Evolutionary conservation across 2,797 vertebrate genomes (phyloP), one percentile per base, ranked within the genome.

Genomic region (Merluccius polli): DNA sequence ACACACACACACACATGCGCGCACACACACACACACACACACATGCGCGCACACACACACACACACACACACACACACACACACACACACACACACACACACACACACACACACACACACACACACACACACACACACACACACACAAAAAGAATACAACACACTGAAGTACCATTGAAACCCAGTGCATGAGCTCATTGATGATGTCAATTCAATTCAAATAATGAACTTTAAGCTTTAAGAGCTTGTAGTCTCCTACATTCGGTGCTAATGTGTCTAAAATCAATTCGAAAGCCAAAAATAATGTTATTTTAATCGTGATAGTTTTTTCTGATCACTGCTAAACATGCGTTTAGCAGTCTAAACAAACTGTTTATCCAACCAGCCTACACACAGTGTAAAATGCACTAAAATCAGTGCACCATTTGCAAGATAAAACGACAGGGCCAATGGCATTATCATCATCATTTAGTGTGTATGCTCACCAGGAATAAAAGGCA

Each of bases 1-100:
- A 78, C 71, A 72, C 69, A 69, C 67, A 31, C 67, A 69, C 67
- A 69, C 67, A 69, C 67, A 69, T 30, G 16, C 29, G 27, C 59
- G 27, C 59, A 63, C 59, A 63, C 52, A 48, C 44, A 48, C 41
- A 13, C 12, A 16, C 15, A 44, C 12, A 16, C 41, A 44, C 41
- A 16, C 41, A 44, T 13, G 4, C 41, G 16, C 44, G 8, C 44
- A 52, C 44, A 6, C 44, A 52, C 44, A 52, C 44, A 52, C 12
- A 48, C 44, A 16, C 44, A 48, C 44, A 48, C 44, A 48, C 44
- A 48, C 44, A 48, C 44, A 48, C 44, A 48, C 13, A 48, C 44
- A 48, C 44, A 48, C 13, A 48, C 44, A 48, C 44, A 48, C 13
- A 16, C 44, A 48, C 44, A 16, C 44, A 48, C 44, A 48, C 44